These are phyloP conservation scores for Lasiurus borealis DNA, from an alignment of 2,113 vertebrate species.

Conservation along the genomic window DNA sequence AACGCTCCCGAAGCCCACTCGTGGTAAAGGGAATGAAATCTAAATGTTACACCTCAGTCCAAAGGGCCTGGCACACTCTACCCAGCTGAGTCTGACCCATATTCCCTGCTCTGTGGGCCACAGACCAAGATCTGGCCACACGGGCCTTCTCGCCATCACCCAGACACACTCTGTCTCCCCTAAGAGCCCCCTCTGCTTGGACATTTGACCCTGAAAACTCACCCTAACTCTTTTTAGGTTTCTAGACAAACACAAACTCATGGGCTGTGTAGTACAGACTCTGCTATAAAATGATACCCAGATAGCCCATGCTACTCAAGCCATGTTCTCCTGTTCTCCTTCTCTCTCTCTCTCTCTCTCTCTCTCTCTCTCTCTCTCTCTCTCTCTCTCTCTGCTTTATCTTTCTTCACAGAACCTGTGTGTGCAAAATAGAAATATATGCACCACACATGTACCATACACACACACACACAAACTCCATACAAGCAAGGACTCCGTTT, in stretches of 20 bases:
- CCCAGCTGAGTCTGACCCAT: not conserved
- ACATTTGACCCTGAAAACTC: fast-evolving
- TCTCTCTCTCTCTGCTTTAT: not conserved
- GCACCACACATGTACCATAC: not conserved
- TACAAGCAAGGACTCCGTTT: not conserved
- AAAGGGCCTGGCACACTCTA: fast-evolving
- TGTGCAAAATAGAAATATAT: not conserved
- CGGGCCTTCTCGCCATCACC: fast-evolving
- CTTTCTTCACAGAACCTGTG: not conserved
- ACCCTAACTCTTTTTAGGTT: not conserved
- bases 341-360: too few species aligned
- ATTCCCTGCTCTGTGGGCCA: fast-evolving
- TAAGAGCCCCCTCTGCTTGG: fast-evolving
- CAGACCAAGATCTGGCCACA: fast-evolving
- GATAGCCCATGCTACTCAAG: not conserved
- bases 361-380: not conserved
- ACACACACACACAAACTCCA: not conserved
- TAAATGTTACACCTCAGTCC: not conserved
- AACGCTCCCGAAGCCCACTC: not conserved
- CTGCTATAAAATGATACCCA: not conserved
- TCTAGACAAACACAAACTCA: not conserved
- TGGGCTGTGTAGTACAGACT: fast-evolving
- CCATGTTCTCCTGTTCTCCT: too few species aligned
- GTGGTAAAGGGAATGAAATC: not conserved
- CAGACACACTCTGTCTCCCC: too few species aligned